A percentile compares a stretch with the other conserved stretches of the same genome.
Conservation (phyloP, 2,888 invertebrate genomes). For the Ctena decussata region DNA sequence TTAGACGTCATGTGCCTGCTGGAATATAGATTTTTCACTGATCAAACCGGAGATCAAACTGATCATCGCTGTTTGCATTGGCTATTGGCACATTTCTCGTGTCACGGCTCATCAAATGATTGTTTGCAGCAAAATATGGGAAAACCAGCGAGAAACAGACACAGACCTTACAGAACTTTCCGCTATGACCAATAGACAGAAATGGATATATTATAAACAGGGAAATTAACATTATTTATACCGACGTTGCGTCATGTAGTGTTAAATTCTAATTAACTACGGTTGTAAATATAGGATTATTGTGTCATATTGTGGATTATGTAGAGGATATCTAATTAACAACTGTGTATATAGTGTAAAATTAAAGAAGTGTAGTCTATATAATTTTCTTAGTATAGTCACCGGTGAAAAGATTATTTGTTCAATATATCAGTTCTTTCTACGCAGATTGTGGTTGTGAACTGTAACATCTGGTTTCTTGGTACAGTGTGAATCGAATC, state of each 20-base stretch:
- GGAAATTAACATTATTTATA: neutral
- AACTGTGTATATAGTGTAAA: slow-evolving; percentile 1
- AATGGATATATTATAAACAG: neutral
- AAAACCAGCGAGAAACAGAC: neutral
- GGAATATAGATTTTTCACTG: too few relatives aligned
- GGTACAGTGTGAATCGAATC: too few relatives aligned
- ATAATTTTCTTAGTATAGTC: neutral
- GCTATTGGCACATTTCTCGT: too few relatives aligned
- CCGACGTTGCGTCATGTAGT: neutral
- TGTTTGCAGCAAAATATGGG: neutral
- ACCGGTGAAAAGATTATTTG: neutral
- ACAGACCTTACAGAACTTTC: neutral
- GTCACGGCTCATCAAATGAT: too few relatives aligned
- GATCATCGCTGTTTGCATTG: too few relatives aligned
- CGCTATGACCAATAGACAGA: neutral
- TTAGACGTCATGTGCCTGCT: too few relatives aligned
- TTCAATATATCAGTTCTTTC: too few relatives aligned
- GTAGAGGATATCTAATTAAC: neutral
- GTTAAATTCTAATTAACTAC: neutral
- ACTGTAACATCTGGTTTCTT: neutral
- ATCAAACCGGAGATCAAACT: too few relatives aligned
- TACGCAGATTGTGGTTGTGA: neutral
- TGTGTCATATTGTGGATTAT: neutral
- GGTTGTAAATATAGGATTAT: neutral
- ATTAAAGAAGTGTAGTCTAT: neutral